phyloP scores from a whole-genome alignment of 53 echinoderm and acorn worm genomes.

The Paelopatides confundens region DNA sequence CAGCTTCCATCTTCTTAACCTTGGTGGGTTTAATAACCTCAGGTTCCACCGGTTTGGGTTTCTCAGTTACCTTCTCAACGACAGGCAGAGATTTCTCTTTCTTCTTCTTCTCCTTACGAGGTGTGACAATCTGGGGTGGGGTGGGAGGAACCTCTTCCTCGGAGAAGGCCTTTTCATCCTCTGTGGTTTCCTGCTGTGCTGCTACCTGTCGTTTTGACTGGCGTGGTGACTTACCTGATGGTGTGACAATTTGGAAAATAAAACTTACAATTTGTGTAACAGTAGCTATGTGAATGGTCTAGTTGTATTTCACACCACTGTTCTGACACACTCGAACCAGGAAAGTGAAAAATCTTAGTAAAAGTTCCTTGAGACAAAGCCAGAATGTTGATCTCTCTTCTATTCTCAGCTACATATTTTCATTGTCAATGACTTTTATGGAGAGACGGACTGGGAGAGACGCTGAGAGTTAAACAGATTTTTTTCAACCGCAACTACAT shows the following conservation, averaged over 20 bases:
- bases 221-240: constrained; percentile 54
- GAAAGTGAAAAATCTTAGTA: too few species aligned
- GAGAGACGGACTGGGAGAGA: too few species aligned
- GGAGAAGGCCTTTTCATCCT: constrained; percentile 51
- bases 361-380: too few species aligned
- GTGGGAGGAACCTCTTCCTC: constrained; percentile 58
- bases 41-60: constrained; percentile 18
- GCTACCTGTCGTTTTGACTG: constrained; percentile 46
- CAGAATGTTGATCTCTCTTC: too few species aligned
- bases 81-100: constrained; percentile 21
- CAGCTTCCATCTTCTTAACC: constrained; percentile 6
- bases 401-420: too few species aligned
- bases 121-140: constrained; percentile 27
- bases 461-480: too few species aligned
- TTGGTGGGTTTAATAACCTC: constrained; percentile 17
- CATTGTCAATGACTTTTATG: too few species aligned
- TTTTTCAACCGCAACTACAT: too few species aligned
- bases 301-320: too few species aligned
- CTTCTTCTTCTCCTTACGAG: constrained; percentile 48
- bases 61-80: not conserved
- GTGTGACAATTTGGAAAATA: not conserved
- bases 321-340: too few species aligned
- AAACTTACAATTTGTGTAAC: too few species aligned
- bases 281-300: too few species aligned
- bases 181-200: constrained; percentile 41